phyloP scores from a whole-genome alignment of 2,797 vertebrate genomes.

The Pristis pectinata region DNA sequence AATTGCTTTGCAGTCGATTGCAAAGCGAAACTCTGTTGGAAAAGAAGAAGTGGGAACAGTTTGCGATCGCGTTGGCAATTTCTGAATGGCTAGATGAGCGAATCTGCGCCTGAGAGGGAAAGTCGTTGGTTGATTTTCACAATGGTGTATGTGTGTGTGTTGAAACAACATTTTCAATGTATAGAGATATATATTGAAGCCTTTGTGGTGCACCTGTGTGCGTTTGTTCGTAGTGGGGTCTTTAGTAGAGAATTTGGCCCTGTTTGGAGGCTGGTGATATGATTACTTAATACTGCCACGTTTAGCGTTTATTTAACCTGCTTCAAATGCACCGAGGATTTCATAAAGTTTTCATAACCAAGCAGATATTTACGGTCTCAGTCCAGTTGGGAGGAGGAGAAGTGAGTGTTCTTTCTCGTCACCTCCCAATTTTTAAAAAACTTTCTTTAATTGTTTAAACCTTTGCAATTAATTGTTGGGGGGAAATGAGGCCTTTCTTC shows the following conservation, averaged over 20 bases:
- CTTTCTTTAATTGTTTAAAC: background rate
- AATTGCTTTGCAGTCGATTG: background rate
- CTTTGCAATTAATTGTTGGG: background rate
- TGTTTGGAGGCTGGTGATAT: background rate
- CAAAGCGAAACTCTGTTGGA: background rate
- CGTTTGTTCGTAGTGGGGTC: background rate
- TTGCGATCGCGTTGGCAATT: background rate
- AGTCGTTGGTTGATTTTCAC: background rate
- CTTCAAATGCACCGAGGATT: background rate
- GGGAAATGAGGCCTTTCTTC: background rate
- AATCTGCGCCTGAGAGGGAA: background rate
- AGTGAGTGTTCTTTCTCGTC: background rate
- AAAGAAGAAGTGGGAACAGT: background rate
- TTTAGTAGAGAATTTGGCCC: background rate
- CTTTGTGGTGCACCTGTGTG: background rate
- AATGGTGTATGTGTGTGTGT: background rate
- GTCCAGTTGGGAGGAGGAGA: no score
- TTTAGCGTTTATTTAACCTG: background rate
- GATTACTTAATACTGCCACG: conserved; percentile 13
- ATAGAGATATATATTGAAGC: no score
- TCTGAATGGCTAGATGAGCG: background rate
- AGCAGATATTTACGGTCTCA: background rate
- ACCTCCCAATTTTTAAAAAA: no score
- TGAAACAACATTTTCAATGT: no score
- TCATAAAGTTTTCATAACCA: background rate